A percentile compares a stretch with the other conserved stretches of the same genome.
Conservation (phyloP, 2,888 invertebrate species). For the Gari tellinella region DNA sequence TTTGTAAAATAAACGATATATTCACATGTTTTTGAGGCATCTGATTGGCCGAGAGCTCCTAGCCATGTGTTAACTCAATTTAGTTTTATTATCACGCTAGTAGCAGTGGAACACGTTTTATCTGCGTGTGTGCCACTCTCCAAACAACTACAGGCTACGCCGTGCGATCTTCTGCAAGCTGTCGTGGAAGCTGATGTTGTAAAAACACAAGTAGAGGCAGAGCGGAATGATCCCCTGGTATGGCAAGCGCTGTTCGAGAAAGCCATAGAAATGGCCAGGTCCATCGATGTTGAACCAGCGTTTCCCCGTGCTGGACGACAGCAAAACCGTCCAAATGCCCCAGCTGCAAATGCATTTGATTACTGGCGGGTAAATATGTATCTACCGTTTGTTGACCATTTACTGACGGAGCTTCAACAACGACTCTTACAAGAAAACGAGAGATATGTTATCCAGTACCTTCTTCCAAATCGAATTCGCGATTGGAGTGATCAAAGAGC, state of each 20-base stretch:
- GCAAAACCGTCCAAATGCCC: constrained; percentile 19
- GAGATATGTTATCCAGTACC: constrained; percentile 17
- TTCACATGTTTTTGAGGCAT: no score
- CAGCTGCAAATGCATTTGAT: constrained; percentile 2
- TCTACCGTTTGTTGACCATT: constrained; percentile 13
- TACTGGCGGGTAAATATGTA: constrained; percentile 11
- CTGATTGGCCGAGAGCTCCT: no score
- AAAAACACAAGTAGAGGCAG: not conserved
- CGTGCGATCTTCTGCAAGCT: constrained; percentile 11
- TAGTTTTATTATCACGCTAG: constrained; percentile 19
- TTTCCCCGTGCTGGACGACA: constrained; percentile 8
- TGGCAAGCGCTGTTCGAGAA: constrained; percentile 7
- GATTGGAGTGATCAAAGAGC: no score
- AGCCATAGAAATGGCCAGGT: constrained; percentile 1
- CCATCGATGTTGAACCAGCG: constrained; percentile 2
- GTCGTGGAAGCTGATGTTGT: not conserved
- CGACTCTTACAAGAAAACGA: constrained; percentile 35
- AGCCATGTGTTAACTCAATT: no score
- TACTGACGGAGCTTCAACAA: constrained; percentile 23
- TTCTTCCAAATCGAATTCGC: no score
- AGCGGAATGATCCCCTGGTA: constrained; percentile 6
- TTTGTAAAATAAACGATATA: no score
- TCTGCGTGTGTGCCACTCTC: constrained; percentile 22
- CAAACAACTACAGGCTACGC: constrained; percentile 17
- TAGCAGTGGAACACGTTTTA: constrained; percentile 25